Evolutionary conservation across 2,113 vertebrate genomes (phyloP), one percentile per base, ranked within the genome.

Genomic region (Petaurus breviceps): DNA sequence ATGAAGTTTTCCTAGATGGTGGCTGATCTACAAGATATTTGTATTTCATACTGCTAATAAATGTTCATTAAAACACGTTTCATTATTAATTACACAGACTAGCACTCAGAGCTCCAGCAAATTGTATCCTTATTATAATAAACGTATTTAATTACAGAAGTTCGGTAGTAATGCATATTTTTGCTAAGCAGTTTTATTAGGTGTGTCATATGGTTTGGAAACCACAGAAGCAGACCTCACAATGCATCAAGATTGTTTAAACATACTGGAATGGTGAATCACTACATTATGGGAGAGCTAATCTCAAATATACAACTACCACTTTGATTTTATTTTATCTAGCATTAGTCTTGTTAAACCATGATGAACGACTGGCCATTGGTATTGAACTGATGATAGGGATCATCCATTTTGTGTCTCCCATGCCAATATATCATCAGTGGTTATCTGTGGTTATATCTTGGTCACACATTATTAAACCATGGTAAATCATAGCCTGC

Each of bases 111-210:
- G 89, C 51, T 95, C 0, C 0, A 97, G 91, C 95, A 97, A 98
- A 95, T 98, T 98, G 61, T 54, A 92, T 2, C 53, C 8, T 22
- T 97, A 97, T 98, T 97, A 97, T 94, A 98, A 98, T 94, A 98
- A 97, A 9, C 7, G 14, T 95, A 97, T 97, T 98, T 98, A 98
- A 98, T 98, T 98, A 98, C 51, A 94, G 89, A 98, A 98, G 98
- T 97, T 97, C 53, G 0, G n/a, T 97, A 98, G 95, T 97, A 98
- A 98, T 96, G 46, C 22, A 95, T 97, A 97, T 98, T 98, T 98
- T 97, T 97, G 51, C n/a, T 97, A 97, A 94, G 77, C 92, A 92
- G 94, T 98, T 97, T 97, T 97, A 98, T 98, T 98, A 97, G 89
- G 26, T 92, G 11, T 94, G 25, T 28, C 96, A 55, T 91, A 96